Evolutionary conservation across 2,113 vertebrate species (phyloP).

Genomic region (Cricetomys ansorgei): DNA sequence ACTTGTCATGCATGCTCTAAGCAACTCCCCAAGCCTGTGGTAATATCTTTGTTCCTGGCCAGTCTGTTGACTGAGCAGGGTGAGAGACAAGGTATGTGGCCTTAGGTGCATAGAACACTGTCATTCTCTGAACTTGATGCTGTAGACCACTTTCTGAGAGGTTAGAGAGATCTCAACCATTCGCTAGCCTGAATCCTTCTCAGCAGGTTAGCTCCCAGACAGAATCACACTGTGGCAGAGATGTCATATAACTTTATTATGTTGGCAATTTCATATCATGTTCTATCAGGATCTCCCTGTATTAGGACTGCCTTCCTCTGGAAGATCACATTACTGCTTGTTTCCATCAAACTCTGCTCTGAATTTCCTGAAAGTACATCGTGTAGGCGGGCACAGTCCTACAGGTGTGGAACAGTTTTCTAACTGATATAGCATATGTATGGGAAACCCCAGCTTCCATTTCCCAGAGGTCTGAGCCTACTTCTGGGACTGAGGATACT

Average conservation of each 20-base stretch:
- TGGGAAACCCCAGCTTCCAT: not conserved
- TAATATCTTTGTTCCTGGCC: not conserved
- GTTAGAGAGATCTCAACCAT: not conserved
- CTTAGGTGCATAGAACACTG: fast-evolving
- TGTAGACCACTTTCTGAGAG: not conserved
- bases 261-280: constrained; percentile 59
- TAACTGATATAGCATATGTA: not conserved
- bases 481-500: not conserved
- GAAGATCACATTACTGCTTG: constrained; percentile 57
- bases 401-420: not conserved
- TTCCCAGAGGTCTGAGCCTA: not conserved
- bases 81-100: not conserved
- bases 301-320: constrained; percentile 26
- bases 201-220: not conserved
- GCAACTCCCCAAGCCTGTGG: not conserved
- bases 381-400: not conserved
- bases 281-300: constrained; percentile 49
- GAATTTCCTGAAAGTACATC: not conserved
- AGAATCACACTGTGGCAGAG: not conserved
- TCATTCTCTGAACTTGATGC: not conserved
- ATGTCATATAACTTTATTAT: constrained; percentile 40
- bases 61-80: not conserved
- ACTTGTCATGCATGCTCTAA: not conserved
- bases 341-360: constrained; percentile 25
- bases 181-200: not conserved